Base-by-base conservation (phyloP, 2,888 invertebrate species). In the Druceiella hillmani region DNA sequence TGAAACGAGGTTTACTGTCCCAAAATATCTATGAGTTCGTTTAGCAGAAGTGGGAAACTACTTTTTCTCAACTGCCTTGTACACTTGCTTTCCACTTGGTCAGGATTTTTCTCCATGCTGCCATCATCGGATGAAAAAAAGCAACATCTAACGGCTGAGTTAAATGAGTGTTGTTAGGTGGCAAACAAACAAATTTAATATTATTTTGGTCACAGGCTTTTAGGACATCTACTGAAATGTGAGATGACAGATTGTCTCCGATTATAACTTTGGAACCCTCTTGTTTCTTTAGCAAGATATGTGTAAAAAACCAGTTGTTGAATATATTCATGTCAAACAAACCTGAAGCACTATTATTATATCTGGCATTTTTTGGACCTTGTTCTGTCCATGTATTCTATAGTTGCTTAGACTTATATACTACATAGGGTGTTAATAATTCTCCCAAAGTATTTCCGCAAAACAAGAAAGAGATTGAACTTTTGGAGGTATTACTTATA, bases 131-230 rank as follows among this genome's bases (percentile, higher is more conserved):
- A 5, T 40, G 33, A 40, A 54, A 55, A 30, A 49, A 50, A 13
- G 52, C 47, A 4, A 55, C 53, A 41, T 54, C 55, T 14, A 56
- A 46, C 4, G 53, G 54, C 36, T 56, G 54, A 3, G 46, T 42
- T 9, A 53, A 34, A 29, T 53, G 54, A 4, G 55, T 56, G 14
- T 51, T 45, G 41, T 58, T 57, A 15, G 56, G 50, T 17, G 56
- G 56, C 24, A 59, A 44, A 40, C 46, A 54, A 28, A 59, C 46
- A 45, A 59, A 61, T 15, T 36, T 41, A 36, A 61, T 58, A 44
- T 57, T 49, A 43, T 57, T 50, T 31, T 52, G 45, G 26, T 52
- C 44, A 46, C 60, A 61, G 6, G 41, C 35, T 16, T 46, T 33
- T 4, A 57, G 25, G 30, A 55, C 49, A 22, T 43, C 43, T 13